Base-by-base conservation (phyloP, 2,113 vertebrate species). In the Stictonetta naevosa region DNA sequence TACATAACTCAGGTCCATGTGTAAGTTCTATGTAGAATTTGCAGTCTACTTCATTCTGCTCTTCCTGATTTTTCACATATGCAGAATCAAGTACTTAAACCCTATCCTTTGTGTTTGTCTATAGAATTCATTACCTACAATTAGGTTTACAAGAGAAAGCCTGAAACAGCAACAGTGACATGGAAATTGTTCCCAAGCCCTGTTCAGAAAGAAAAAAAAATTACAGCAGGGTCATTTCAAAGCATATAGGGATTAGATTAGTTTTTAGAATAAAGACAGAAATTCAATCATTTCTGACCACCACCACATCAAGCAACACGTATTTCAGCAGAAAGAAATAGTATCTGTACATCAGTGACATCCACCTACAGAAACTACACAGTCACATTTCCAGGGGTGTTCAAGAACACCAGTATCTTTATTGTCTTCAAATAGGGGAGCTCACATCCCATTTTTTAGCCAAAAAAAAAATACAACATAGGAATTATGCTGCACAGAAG, bases 61-160 rank as follows among this genome's bases (percentile, higher is more conserved):
- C 68, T 88, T 92, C 68, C 68, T 86, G 63, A 53, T 69, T 90
- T 90, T 85, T 92, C 62, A 90, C 58, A 42, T 69, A 55, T 48
- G 29, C 80, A 86, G 68, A 91, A 93, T 93, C 63, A 86, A 86
- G 76, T 80, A 86, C 77, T 90, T 91, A 93, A 94, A 84, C 74
- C 66, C 53, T 62, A 82, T 89, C 73, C 81, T 71, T 85, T 71
- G 56, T 23, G 38, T 67, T 89, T 60, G 69, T 67, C 84, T 75
- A 50, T 82, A 93, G 69, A 94, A 94, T 75, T 91, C 78, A 53
- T 31, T 90, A 95, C 67, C 75, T 95, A 78, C 85, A 71, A 58
- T 64, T 85, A 68, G 34, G 84, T 64, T 79, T 76, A 64, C 50
- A 91, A 79, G 60, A 64, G 73, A 86, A 84, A 91, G 22, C 72